Evolutionary conservation across 2,113 vertebrate species (phyloP), one percentile per base, ranked within the genome.

Genomic region (Tachysurus fulvidraco): DNA sequence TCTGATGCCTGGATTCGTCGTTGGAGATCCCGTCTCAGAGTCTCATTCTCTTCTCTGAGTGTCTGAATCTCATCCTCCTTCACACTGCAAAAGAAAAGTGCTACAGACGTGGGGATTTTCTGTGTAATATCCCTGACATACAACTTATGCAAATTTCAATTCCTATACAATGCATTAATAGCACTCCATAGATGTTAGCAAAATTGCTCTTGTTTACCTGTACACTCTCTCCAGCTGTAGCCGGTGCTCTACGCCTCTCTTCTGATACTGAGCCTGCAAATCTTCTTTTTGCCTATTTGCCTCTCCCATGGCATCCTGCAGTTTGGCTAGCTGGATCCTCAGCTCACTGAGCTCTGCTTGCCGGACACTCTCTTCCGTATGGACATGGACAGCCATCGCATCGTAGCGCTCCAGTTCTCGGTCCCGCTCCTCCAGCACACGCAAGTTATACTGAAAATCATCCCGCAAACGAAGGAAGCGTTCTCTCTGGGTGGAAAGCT

Each of bases 361-460:
- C 83, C 94, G 91, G 65, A 91, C 89, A 13, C 92, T 93, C 83
- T 96, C 93, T 30, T 79, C 85, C 3, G 60, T 84, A 55, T 92
- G 91, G 83, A 95, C 71, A 21, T 57, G 92, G 67, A 91, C 79
- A 0, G 93, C 89, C 14, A 92, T 89, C 0, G 89, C 81, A 1
- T 96, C 95, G 3, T 93, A 96, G 67, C 2, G 91, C 87, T 95
- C 89, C 81, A 98, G 91, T 88, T 97, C 96, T 9, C 8, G 85
- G 85, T 96, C 96, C 73, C 95, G 92, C 89, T 96, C 95, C 83
- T 94, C 95, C 85, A 97, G 89, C 84, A 96, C 90, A 65, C 80
- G 86, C 77, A 96, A 89, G 88, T 97, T 97, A 89, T 94, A 95
- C 44, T 93, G 84, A 41, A 97, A 97, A 87, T 96, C 95, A 81